Conservation (phyloP, 2,113 vertebrate genomes). For the Grammomys dolichurus region DNA sequence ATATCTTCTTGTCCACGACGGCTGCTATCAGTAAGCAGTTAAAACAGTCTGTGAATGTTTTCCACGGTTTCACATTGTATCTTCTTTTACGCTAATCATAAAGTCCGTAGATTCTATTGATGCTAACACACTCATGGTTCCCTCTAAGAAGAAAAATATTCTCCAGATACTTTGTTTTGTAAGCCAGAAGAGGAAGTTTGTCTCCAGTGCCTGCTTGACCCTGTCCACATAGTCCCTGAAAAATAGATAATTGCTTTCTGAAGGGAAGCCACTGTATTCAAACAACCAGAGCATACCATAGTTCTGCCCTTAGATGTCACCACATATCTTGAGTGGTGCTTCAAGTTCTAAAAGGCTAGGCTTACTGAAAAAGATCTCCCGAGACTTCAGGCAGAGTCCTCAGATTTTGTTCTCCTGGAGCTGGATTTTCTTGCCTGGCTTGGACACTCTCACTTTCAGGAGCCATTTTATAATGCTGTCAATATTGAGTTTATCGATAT, state of each 20-base stretch:
- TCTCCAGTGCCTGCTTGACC: constrained; percentile 98
- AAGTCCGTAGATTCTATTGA: neutral
- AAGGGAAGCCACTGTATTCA: constrained; percentile 97
- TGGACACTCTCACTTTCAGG: constrained; percentile 92
- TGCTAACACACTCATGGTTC: neutral
- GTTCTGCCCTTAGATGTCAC: constrained; percentile 99
- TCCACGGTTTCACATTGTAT: neutral
- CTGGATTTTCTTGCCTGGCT: constrained; percentile 98
- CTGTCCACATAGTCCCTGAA: constrained; percentile 98
- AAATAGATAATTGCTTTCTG: constrained; percentile 98
- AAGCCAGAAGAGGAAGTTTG: constrained; percentile 98
- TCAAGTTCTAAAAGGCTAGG: constrained; percentile 98
- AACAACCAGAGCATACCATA: constrained; percentile 97
- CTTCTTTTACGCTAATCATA: neutral
- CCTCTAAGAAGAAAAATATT: constrained; percentile 92
- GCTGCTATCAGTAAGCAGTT: neutral
- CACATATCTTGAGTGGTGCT: constrained; percentile 98
- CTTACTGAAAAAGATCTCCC: constrained; percentile 98
- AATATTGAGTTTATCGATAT: neutral
- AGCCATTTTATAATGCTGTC: neutral
- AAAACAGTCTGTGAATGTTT: neutral
- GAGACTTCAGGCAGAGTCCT: constrained; percentile 96
- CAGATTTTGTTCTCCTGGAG: constrained; percentile 97
- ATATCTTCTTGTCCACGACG: neutral
- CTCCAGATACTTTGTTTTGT: constrained; percentile 86